Percentiles rank a stretch among this genome's conserved stretches.
phyloP scores from a whole-genome alignment of 64 coral and sea anemone species.

The Acropora tenuis region DNA sequence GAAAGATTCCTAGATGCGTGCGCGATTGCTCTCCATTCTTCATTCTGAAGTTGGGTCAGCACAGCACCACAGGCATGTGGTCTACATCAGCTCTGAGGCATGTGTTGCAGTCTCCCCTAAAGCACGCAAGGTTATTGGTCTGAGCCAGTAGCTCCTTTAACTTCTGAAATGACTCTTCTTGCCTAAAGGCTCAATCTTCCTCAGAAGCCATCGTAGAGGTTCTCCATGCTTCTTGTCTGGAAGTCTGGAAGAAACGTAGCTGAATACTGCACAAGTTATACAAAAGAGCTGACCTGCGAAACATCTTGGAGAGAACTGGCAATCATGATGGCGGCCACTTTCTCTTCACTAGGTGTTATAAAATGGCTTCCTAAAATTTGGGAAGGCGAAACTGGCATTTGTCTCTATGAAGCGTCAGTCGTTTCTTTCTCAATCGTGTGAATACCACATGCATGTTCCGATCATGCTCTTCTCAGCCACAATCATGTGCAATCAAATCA shows the following conservation, averaged over 20 bases:
- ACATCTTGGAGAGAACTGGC: background rate
- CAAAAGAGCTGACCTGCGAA: slow-evolving; percentile 11
- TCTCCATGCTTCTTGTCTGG: slow-evolving; percentile 14
- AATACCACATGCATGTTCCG: background rate
- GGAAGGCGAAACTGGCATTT: slow-evolving; percentile 43
- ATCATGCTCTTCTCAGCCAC: slow-evolving; percentile 14
- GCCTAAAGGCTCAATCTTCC: slow-evolving; percentile 26
- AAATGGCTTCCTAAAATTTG: background rate
- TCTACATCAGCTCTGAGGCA: background rate
- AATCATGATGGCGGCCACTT: background rate
- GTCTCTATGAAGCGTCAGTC: background rate
- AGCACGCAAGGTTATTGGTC: background rate
- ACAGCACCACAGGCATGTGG: background rate
- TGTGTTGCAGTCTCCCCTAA: slow-evolving; percentile 23
- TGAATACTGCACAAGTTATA: background rate
- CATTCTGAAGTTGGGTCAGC: slow-evolving; percentile 21
- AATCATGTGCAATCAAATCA: slow-evolving; percentile 16
- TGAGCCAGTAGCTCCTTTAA: background rate
- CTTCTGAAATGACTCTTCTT: background rate
- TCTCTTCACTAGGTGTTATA: slow-evolving; percentile 4
- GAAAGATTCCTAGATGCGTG: slow-evolving; percentile 8
- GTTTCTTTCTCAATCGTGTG: background rate
- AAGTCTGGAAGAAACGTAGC: slow-evolving; percentile 34
- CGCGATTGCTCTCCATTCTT: slow-evolving; percentile 7
- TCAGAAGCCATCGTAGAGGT: slow-evolving; percentile 14